Percentiles rank a stretch among this genome's conserved stretches.
phyloP scores from a whole-genome alignment of 2,797 vertebrate genomes.

The Peromyscus aztecus region DNA sequence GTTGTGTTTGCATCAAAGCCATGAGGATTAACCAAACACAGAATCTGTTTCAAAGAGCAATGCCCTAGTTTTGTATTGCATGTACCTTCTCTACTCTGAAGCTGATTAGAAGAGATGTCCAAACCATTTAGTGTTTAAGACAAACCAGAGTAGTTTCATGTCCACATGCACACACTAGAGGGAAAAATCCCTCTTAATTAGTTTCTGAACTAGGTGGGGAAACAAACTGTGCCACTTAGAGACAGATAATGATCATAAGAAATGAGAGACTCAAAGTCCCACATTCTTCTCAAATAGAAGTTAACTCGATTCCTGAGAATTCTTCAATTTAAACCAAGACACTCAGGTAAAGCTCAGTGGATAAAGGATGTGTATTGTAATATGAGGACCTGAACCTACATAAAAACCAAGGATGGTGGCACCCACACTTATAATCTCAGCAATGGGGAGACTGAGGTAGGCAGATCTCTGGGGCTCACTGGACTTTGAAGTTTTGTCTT shows the following conservation, averaged over 20 bases:
- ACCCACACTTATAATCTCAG: background rate
- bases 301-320: slow-evolving; percentile 19
- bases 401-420: background rate
- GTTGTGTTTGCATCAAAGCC: slow-evolving; percentile 61
- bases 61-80: slow-evolving; percentile 58
- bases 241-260: slow-evolving; percentile 12
- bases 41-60: slow-evolving; percentile 72
- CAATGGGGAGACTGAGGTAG: background rate
- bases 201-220: slow-evolving; percentile 69
- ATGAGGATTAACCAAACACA: slow-evolving; percentile 41
- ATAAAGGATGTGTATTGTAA: background rate
- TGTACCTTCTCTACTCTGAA: slow-evolving; percentile 72
- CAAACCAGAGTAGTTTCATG: slow-evolving; percentile 62
- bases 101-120: slow-evolving; percentile 74
- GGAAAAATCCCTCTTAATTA: slow-evolving; percentile 75
- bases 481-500: background rate
- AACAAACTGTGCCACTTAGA: slow-evolving; percentile 4
- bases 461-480: background rate
- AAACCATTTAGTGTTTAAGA: slow-evolving; percentile 76
- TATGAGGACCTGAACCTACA: background rate
- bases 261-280: slow-evolving; percentile 38
- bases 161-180: slow-evolving; percentile 44
- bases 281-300: slow-evolving; percentile 18
- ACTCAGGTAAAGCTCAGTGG: background rate
- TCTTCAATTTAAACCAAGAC: slow-evolving; percentile 53